Percentiles rank a stretch among this genome's conserved stretches.
Evolutionary conservation across 2,888 invertebrate species (phyloP).

Genomic region (Epinotia nisella): DNA sequence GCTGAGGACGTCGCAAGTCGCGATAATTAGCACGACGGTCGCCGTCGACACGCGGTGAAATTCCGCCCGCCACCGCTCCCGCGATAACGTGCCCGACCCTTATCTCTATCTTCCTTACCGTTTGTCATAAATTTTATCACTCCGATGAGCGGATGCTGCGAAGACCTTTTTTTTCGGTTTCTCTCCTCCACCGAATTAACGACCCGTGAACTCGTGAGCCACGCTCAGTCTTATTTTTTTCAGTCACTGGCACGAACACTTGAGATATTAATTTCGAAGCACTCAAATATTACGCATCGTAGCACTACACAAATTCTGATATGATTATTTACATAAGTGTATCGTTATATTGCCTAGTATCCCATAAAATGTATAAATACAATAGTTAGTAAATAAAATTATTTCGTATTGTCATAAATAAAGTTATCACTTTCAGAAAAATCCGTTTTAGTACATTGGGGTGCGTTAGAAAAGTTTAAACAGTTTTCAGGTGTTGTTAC

Average conservation of each 20-base stretch:
- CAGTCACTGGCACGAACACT: conserved; percentile 78
- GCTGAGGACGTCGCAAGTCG: conserved; percentile 47
- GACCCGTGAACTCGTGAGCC: conserved; percentile 78
- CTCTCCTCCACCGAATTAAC: conserved; percentile 73
- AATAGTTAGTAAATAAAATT: conserved; percentile 45
- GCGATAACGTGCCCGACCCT: conserved; percentile 75
- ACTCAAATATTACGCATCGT: conserved; percentile 54
- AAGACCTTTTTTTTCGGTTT: conserved; percentile 71
- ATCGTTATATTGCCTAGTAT: conserved; percentile 21
- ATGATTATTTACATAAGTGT: conserved; percentile 40
- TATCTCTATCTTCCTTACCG: conserved; percentile 82
- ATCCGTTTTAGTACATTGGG: conserved; percentile 47
- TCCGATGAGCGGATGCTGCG: conserved; percentile 75
- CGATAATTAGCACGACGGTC: conserved; percentile 60
- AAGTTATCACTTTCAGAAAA: conserved; percentile 61
- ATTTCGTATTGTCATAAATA: conserved; percentile 51
- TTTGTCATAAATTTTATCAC: conserved; percentile 83
- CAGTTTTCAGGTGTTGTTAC: conserved; percentile 61
- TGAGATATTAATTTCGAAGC: conserved; percentile 55
- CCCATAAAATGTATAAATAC: conserved; percentile 10
- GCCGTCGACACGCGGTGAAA: conserved; percentile 57
- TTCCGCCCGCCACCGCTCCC: conserved; percentile 57
- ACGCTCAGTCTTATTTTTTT: conserved; percentile 67
- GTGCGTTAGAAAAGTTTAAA: conserved; percentile 54
- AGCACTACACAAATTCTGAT: conserved; percentile 60